Evolutionary conservation across 2,797 vertebrate species (phyloP).

Genomic region (Tinamus major): DNA sequence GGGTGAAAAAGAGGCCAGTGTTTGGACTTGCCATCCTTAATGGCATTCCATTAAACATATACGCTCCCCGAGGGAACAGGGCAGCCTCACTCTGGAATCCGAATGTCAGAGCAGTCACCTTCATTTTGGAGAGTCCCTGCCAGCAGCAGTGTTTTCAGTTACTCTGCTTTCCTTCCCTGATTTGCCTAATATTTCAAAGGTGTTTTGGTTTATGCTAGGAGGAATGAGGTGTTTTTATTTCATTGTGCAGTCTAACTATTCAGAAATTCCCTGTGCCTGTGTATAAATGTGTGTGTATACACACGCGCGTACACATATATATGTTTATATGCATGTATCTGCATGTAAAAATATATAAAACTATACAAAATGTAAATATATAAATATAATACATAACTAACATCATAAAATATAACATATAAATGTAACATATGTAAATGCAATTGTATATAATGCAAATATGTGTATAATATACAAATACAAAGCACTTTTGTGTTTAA

Average conservation of each 20-base stretch:
- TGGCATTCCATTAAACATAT: not conserved
- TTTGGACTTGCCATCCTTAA: not conserved
- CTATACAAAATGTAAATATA: too few species aligned
- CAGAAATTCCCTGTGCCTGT: not conserved
- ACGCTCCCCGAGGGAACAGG: conserved; percentile 13
- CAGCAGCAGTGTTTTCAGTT: conserved; percentile 1
- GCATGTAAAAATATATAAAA: too few species aligned
- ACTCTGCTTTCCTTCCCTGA: not conserved
- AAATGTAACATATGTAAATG: too few species aligned
- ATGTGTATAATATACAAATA: too few species aligned
- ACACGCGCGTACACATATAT: too few species aligned
- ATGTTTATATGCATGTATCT: too few species aligned
- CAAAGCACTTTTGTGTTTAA: too few species aligned
- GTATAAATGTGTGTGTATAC: not conserved
- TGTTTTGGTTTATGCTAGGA: not conserved
- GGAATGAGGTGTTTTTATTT: not conserved
- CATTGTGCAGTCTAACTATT: not conserved
- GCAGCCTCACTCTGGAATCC: not conserved
- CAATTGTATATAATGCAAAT: too few species aligned
- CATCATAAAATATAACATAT: too few species aligned
- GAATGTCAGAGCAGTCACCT: not conserved
- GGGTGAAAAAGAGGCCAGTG: not conserved
- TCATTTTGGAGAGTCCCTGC: not conserved
- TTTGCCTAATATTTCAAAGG: not conserved
- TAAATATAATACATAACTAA: too few species aligned